Conservation (phyloP, 2,888 invertebrate genomes). For the Abscondita cerata region DNA sequence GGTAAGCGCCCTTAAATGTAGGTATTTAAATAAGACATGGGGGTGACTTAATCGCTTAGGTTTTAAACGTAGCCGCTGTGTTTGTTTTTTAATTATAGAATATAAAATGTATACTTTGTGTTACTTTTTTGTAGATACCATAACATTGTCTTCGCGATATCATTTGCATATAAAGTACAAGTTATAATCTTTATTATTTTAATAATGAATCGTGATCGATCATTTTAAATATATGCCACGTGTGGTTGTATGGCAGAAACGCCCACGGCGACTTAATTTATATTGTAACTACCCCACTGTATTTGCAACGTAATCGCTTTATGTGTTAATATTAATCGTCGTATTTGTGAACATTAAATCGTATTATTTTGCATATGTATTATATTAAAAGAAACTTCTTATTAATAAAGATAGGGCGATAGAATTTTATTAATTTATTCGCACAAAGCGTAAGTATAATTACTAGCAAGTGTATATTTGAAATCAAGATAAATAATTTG, state of each 20-base stretch:
- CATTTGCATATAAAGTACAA: slow-evolving; percentile 39
- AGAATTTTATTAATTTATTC: too few relatives aligned
- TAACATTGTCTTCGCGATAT: slow-evolving; percentile 4
- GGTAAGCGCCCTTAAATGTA: slow-evolving; percentile 29
- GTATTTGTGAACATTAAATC: slow-evolving; percentile 9
- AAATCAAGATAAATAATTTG: too few relatives aligned
- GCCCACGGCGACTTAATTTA: slow-evolving; percentile 51
- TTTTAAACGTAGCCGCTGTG: slow-evolving; percentile 28
- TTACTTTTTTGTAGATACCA: background rate
- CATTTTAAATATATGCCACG: slow-evolving; percentile 51
- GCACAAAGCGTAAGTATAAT: too few relatives aligned
- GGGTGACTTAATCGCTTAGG: slow-evolving; percentile 28
- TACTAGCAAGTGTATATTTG: too few relatives aligned
- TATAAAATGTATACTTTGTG: background rate
- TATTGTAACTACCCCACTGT: slow-evolving; percentile 29
- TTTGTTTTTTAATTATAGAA: slow-evolving; percentile 26
- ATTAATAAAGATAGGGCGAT: too few relatives aligned
- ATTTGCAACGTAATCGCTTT: slow-evolving; percentile 20
- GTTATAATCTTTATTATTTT: slow-evolving; percentile 52
- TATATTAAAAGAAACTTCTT: too few relatives aligned
- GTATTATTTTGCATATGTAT: background rate
- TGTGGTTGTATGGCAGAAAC: slow-evolving; percentile 48
- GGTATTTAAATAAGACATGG: slow-evolving; percentile 25
- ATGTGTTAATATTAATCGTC: slow-evolving; percentile 20
- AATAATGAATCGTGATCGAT: slow-evolving; percentile 53